These are phyloP conservation scores for Neolamprologus sp. DNA, from an alignment of 2,113 vertebrate species.

Conservation along the genomic window DNA sequence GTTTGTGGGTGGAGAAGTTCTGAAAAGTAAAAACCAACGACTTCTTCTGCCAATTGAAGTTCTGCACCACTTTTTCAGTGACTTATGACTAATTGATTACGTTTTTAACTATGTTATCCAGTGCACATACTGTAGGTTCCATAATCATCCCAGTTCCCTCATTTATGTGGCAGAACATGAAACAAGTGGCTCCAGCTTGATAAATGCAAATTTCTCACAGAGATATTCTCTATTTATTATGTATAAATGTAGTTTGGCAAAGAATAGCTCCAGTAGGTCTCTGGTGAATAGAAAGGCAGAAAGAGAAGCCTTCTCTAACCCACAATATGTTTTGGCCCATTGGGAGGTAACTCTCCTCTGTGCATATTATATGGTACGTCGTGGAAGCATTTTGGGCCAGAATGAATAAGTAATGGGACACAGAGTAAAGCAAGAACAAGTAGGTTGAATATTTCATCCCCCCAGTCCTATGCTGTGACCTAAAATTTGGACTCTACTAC, in stretches of 20 bases:
- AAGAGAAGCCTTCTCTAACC: constrained; percentile 14
- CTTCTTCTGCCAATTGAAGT: neutral
- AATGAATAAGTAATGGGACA: constrained; percentile 58
- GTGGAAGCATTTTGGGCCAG: constrained; percentile 44
- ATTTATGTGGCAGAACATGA: neutral
- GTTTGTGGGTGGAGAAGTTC: neutral
- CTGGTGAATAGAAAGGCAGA: constrained; percentile 6
- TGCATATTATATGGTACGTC: constrained; percentile 29
- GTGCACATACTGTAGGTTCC: neutral
- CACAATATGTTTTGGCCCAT: constrained; percentile 21
- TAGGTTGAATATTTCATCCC: constrained; percentile 57
- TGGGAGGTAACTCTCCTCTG: constrained; percentile 27
- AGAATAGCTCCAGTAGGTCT: constrained; percentile 18
- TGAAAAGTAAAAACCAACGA: neutral
- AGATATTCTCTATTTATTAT: constrained; percentile 36
- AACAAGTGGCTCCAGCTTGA: neutral
- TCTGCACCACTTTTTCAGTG: neutral
- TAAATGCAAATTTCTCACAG: constrained; percentile 12
- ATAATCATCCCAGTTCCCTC: neutral
- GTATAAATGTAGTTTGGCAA: constrained; percentile 27
- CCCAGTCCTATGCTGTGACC: constrained; percentile 16
- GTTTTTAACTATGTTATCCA: neutral
- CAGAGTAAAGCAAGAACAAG: constrained; percentile 31
- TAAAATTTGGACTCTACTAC: constrained; percentile 17
- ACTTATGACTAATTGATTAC: neutral